Evolutionary conservation across 2,113 vertebrate species (phyloP).

Genomic region (Manacus vitellinus): DNA sequence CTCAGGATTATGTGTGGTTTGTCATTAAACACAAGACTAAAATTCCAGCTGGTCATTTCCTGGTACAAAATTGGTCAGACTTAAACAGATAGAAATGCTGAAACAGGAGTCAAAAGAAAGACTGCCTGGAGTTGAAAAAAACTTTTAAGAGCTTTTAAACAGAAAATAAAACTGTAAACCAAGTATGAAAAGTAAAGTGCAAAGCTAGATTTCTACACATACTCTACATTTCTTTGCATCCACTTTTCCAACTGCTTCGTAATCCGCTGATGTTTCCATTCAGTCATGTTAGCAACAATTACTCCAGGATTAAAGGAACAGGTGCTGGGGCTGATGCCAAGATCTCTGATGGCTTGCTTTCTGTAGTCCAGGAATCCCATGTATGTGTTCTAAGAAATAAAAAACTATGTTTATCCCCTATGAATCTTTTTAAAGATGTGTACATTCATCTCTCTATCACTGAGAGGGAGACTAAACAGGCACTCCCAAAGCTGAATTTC

Average conservation of each 20-base stretch:
- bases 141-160: background rate
- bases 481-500: background rate
- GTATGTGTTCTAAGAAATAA: constrained; percentile 85
- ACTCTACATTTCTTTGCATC: constrained; percentile 93
- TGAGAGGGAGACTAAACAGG: background rate
- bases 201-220: background rate
- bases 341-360: constrained; percentile 85
- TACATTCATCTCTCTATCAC: background rate
- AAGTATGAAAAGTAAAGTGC: background rate
- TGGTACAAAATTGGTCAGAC: background rate
- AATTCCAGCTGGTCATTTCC: background rate
- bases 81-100: background rate
- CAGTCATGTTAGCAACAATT: constrained; percentile 89
- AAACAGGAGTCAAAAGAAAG: background rate
- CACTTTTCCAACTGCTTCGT: constrained; percentile 94
- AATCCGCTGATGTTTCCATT: constrained; percentile 92
- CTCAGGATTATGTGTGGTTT: background rate
- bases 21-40: background rate
- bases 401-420: background rate
- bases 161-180: background rate
- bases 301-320: constrained; percentile 97
- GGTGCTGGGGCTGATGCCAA: constrained; percentile 91
- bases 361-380: constrained; percentile 98
- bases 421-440: background rate
- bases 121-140: background rate